Base-by-base conservation (phyloP, 2,113 vertebrate genomes). In the Paradisaea rubra region DNA sequence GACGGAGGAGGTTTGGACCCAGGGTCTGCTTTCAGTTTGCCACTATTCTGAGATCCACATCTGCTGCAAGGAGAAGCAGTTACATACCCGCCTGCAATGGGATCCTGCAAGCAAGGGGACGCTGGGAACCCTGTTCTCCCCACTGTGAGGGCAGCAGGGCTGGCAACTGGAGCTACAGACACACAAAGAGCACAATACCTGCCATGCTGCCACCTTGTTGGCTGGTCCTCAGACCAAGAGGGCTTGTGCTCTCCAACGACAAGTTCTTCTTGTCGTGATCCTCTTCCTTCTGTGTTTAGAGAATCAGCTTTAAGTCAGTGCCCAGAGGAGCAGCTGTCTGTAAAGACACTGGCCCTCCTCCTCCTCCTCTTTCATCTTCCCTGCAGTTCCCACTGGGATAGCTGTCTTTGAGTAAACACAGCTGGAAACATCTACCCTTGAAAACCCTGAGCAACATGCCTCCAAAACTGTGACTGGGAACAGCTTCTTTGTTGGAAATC, bases 171-270 rank as follows among this genome's bases (percentile, higher is more conserved):
- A 33, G 31, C 19, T 11, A 8, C 39, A 59, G 47, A 21, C 52
- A 27, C 15, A 22, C 50, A 6, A 18, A 49, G 30, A 71, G 3
- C 28, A 15, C 66, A 2, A 4, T 95, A 99, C 99, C 98, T 98
- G 94, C 98, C 98, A 3, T 98, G 98, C 65, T 97, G 98, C 69
- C 98, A 96, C 52, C 97, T 54, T 27, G 39, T 42, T 31, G 6
- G 41, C 70, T n/a, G 39, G 39, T 72, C 52, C 10, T 54, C 22
- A 0, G 31, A 72, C 16, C 16, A 41, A 42, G 30, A 11, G 13
- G 52, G 22, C 39, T 56, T 7, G 88, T 99, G 99, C 5, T 98
- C 98, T 64, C 98, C 98, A 60, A 99, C 99, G 23, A 96, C 97
- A 86, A 97, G 82, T 98, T 98, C 6, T 98, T 98, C 4, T 98